phyloP scores from a whole-genome alignment of 1,140 invertebrate species.

The Drosophila gunungcola region DNA sequence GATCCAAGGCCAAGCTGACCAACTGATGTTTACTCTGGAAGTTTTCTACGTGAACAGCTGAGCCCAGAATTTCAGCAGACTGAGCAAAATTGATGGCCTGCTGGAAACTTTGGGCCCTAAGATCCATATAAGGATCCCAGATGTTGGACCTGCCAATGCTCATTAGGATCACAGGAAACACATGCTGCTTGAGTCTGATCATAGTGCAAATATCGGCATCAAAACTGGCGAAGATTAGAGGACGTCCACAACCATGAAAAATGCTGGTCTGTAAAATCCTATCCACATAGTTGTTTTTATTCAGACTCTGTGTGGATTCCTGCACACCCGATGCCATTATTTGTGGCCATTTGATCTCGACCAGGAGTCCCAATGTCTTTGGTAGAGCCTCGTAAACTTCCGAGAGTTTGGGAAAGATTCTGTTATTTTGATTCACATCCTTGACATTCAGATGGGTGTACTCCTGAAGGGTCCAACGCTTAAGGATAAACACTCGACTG shows the following conservation, averaged over 20 bases:
- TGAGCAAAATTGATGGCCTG: constrained; percentile 93
- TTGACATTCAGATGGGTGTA: constrained; percentile 61
- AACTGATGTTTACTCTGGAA: constrained; percentile 89
- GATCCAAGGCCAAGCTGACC: constrained; percentile 89
- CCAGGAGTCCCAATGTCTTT: constrained; percentile 93
- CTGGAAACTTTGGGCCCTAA: constrained; percentile 90
- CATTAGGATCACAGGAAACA: constrained; percentile 96
- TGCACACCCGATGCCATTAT: constrained; percentile 92
- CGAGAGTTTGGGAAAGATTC: constrained; percentile 95
- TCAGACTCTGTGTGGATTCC: constrained; percentile 93
- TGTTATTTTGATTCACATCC: constrained; percentile 88
- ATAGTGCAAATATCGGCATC: constrained; percentile 97
- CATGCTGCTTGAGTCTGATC: constrained; percentile 96
- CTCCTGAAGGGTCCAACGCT: constrained; percentile 61
- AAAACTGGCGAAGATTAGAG: constrained; percentile 96
- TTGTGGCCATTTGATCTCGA: constrained; percentile 99
- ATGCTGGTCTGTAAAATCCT: constrained; percentile 90
- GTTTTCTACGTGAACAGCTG: constrained; percentile 95
- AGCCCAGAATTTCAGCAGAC: constrained; percentile 91
- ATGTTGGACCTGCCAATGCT: constrained; percentile 93
- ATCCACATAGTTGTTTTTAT: constrained; percentile 95
- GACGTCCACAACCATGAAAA: constrained; percentile 90
- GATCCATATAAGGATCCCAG: constrained; percentile 93
- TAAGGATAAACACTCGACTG: constrained; percentile 86
- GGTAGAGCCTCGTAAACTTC: constrained; percentile 91